phyloP scores from a whole-genome alignment of 2,797 vertebrate genomes.

The Sebastes diploproa region DNA sequence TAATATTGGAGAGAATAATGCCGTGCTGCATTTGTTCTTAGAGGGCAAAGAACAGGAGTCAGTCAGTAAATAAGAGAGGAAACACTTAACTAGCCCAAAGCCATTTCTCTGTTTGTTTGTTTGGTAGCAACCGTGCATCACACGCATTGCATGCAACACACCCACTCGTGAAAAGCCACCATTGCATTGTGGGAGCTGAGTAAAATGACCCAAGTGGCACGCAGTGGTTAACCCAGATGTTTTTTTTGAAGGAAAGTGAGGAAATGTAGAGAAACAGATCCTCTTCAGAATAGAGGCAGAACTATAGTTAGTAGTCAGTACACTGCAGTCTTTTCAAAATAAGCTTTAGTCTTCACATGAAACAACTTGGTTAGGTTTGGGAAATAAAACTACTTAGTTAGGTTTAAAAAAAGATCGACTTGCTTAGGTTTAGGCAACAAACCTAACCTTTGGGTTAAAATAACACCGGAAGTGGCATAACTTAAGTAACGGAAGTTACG shows the following conservation, averaged over 20 bases:
- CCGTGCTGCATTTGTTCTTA: constrained; percentile 1
- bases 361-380: too few relatives aligned
- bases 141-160: constrained; percentile 12
- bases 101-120: constrained; percentile 32
- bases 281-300: not conserved
- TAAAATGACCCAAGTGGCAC: constrained; percentile 24
- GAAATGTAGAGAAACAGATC: not conserved
- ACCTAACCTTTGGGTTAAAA: too few relatives aligned
- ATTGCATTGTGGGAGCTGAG: constrained; percentile 12
- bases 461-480: too few relatives aligned
- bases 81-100: not conserved
- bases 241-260: not conserved
- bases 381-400: too few relatives aligned
- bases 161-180: constrained; percentile 11
- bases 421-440: too few relatives aligned
- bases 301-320: not conserved
- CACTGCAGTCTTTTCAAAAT: too few relatives aligned
- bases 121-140: constrained; percentile 8
- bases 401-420: too few relatives aligned
- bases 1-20: constrained; percentile 4
- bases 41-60: not conserved
- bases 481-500: too few relatives aligned
- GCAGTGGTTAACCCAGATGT: constrained; percentile 26
- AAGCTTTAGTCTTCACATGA: too few relatives aligned
- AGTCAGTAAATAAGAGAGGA: constrained; percentile 13